Conservation (phyloP, 2,797 vertebrate species). For the Octomys mimax region DNA sequence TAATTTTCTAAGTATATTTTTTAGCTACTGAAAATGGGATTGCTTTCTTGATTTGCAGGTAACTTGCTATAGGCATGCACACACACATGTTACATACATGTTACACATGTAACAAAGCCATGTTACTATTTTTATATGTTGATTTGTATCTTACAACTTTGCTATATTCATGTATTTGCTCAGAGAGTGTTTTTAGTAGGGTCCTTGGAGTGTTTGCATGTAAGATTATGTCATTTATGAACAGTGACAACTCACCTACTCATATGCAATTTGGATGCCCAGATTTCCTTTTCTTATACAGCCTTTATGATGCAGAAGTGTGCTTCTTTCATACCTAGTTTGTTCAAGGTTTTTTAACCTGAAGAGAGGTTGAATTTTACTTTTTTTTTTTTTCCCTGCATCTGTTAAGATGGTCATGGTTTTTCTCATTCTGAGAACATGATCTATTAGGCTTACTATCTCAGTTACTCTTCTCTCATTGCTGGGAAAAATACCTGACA, state of each 20-base stretch:
- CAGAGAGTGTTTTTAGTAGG: no score
- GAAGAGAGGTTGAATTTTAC: background rate
- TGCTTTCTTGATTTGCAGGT: background rate
- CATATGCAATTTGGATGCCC: no score
- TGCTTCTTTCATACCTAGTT: background rate
- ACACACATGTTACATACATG: no score
- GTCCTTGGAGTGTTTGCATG: background rate
- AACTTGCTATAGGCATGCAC: background rate
- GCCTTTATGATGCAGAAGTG: background rate
- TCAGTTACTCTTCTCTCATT: no score
- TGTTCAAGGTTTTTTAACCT: background rate
- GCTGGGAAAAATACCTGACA: no score
- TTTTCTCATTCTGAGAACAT: background rate
- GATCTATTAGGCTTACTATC: background rate
- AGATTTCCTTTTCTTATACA: background rate
- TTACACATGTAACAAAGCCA: background rate
- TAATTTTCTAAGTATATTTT: background rate
- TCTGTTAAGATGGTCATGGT: background rate
- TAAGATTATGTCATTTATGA: background rate
- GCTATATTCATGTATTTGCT: background rate
- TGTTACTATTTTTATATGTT: background rate
- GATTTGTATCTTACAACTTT: background rate
- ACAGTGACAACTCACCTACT: background rate
- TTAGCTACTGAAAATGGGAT: background rate
- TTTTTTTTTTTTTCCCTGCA: background rate